Evolutionary conservation across 1,140 invertebrate species (phyloP).

Genomic region (Drosophila albomicans): DNA sequence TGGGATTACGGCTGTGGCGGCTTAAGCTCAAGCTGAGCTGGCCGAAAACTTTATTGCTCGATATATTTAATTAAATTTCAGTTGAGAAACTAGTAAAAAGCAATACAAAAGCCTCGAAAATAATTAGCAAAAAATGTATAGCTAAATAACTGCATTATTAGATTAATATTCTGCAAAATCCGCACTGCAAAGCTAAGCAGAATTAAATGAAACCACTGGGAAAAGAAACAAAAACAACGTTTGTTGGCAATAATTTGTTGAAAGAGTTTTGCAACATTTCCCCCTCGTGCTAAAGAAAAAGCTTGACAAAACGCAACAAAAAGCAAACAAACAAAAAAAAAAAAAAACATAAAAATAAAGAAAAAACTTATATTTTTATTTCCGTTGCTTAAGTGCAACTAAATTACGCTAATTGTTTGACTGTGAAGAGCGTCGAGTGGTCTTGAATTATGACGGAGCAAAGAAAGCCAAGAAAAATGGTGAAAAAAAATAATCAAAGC

Average conservation of each 20-base stretch:
- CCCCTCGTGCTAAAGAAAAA: not conserved
- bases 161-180: not conserved
- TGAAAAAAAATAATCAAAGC: slow-evolving; percentile 26
- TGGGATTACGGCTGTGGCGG: slow-evolving; percentile 15
- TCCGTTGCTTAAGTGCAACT: slow-evolving; percentile 78
- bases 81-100: slow-evolving; percentile 34
- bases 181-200: slow-evolving; percentile 1
- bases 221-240: slow-evolving; percentile 23
- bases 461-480: slow-evolving; percentile 38
- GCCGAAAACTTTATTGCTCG: slow-evolving; percentile 48
- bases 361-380: slow-evolving; percentile 70
- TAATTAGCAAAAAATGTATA: slow-evolving; percentile 8
- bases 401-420: slow-evolving; percentile 77
- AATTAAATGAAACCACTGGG: slow-evolving; percentile 13
- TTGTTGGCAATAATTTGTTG: slow-evolving; percentile 32
- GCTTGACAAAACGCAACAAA: slow-evolving; percentile 9
- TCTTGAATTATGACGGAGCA: slow-evolving; percentile 40
- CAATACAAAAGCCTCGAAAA: not conserved
- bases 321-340: slow-evolving; percentile 39
- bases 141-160: slow-evolving; percentile 4
- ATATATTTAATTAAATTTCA: slow-evolving; percentile 71
- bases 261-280: slow-evolving; percentile 2
- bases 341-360: slow-evolving; percentile 9
- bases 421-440: slow-evolving; percentile 48
- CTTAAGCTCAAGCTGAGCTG: slow-evolving; percentile 6